Base-by-base conservation (phyloP, 2,888 invertebrate genomes). In the Leptogaster cylindrica region DNA sequence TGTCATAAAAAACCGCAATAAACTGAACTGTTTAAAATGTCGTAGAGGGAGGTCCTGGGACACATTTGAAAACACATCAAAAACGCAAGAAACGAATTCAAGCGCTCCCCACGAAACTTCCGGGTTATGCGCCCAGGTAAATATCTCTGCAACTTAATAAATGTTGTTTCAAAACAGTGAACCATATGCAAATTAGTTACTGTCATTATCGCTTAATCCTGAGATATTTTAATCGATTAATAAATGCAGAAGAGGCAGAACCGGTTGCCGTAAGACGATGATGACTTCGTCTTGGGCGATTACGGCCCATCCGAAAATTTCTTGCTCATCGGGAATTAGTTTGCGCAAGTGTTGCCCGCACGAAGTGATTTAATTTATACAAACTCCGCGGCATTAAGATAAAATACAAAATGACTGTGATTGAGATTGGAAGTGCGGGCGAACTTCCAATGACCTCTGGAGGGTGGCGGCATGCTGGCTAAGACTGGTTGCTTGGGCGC, bases 171-270 rank as follows among this genome's bases (percentile, higher is more conserved):
- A 36, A 23, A 48, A 48, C 48, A 52, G 23, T 51, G 31, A 39
- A 41, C 51, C 52, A 36, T 65, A 65, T 65, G 65, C 52, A 51
- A 65, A 65, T 65, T 51, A 65, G 65, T 18, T 51, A 51, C 65
- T 65, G 51, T 65, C 65, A 65, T 51, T 51, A 36, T 25, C 51
- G 65, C 36, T 51, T 51, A 65, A 58, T 58, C 66, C 58, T 33
- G 41, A 58, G 48, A 66, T 66, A 66, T 66, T 66, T 66, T 58
- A 66, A 66, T 58, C 48, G 48, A 66, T 58, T 58, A 39, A 55
- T 44, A 44, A 46, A 65, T 65, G 41, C 65, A 41, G 52, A 65
- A 51, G 36, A 51, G 16, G 20, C n/a, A 65, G 31, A 65, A 65
- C 65, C 65, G 52, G 65, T 65, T 52, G 14, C 20, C n/a, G n/a